phyloP scores from a whole-genome alignment of 1,140 invertebrate genomes.

The Musca domestica region DNA sequence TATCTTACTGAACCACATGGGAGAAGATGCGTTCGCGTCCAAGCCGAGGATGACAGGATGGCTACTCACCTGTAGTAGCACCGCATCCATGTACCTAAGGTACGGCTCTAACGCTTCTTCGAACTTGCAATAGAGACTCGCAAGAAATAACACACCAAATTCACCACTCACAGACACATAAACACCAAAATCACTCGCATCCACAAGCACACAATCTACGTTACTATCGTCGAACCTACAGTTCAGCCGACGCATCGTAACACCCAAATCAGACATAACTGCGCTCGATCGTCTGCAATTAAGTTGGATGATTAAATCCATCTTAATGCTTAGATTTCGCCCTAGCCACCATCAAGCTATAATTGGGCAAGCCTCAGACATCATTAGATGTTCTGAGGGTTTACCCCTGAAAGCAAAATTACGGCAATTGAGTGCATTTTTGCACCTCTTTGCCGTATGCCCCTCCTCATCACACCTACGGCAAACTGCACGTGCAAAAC shows the following conservation, averaged over 20 bases:
- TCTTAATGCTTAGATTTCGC: not conserved
- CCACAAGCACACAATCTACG: no score
- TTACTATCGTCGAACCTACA: not conserved
- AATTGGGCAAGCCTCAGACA: not conserved
- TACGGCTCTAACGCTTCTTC: conserved; percentile 24
- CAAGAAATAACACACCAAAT: conserved; percentile 8
- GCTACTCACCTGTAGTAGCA: conserved; percentile 22
- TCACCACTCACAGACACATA: not conserved
- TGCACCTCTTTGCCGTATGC: not conserved
- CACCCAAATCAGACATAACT: not conserved
- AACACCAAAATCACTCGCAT: not conserved
- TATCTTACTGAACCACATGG: not conserved
- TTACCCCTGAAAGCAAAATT: not conserved
- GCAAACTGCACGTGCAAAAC: not conserved
- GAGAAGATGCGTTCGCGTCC: conserved; percentile 7
- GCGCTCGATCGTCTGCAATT: not conserved
- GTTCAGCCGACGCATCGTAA: not conserved
- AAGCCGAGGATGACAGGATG: not conserved
- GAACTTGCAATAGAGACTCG: conserved; percentile 23
- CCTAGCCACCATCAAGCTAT: not conserved
- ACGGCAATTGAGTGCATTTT: not conserved
- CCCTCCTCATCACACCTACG: not conserved
- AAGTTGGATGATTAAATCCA: not conserved
- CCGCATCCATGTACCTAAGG: conserved; percentile 23
- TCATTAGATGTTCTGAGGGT: not conserved